Conservation (phyloP, 1,140 invertebrate genomes). For the Formica exsecta region DNA sequence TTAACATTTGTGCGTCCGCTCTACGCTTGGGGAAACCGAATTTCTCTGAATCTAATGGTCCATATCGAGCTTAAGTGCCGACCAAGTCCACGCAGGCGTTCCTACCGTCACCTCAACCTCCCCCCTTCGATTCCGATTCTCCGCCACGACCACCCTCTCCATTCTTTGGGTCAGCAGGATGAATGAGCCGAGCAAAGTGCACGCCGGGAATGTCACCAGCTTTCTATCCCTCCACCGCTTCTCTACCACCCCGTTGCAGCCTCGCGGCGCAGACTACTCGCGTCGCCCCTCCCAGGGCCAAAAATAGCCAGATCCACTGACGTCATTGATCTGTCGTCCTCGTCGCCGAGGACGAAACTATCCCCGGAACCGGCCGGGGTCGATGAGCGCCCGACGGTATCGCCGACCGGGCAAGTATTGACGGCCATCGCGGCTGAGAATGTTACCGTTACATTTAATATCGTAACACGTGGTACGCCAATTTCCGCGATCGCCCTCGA, state of each 20-base stretch:
- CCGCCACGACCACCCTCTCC: slow-evolving; percentile 22
- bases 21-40: slow-evolving; percentile 31
- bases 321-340: slow-evolving; percentile 76
- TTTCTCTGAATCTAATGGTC: slow-evolving; percentile 54
- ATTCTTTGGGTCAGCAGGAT: slow-evolving; percentile 73
- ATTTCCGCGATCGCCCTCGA: slow-evolving; percentile 2
- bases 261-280: slow-evolving; percentile 54
- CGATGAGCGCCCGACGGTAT: background rate
- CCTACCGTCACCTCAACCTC: background rate
- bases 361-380: background rate
- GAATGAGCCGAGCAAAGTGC: slow-evolving; percentile 72
- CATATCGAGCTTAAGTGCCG: slow-evolving; percentile 53
- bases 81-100: slow-evolving; percentile 10
- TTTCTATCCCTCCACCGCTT: slow-evolving; percentile 52
- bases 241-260: slow-evolving; percentile 6
- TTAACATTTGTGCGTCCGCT: slow-evolving; percentile 19
- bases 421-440: slow-evolving; percentile 10
- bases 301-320: slow-evolving; percentile 76
- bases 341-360: slow-evolving; percentile 58
- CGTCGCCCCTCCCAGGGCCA: slow-evolving; percentile 54
- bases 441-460: slow-evolving; percentile 33
- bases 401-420: slow-evolving; percentile 42
- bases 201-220: slow-evolving; percentile 63
- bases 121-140: background rate
- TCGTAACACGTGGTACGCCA: slow-evolving; percentile 46